A percentile compares a stretch with the other conserved stretches of the same genome.
Conservation (phyloP, 1,140 invertebrate species). For the Chrysomallon squamiferum region DNA sequence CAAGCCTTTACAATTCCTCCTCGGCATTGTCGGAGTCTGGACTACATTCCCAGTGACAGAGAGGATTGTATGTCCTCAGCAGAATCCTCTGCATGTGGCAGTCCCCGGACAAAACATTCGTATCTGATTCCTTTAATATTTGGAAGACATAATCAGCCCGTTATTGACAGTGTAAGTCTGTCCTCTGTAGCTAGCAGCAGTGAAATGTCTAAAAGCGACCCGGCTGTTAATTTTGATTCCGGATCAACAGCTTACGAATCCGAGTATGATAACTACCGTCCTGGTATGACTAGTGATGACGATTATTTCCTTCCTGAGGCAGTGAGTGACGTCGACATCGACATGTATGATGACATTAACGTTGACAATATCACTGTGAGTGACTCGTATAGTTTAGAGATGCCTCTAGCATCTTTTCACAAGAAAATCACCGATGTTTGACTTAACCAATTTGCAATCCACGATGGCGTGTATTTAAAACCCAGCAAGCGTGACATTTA, state of each 20-base stretch:
- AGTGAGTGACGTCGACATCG: constrained; percentile 60
- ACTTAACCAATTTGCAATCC: neutral
- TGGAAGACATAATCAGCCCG: constrained; percentile 12
- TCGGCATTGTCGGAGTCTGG: constrained; percentile 56
- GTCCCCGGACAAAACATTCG: constrained; percentile 45
- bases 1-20: constrained; percentile 46
- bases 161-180: constrained; percentile 42
- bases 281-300: constrained; percentile 61
- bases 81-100: constrained; percentile 50
- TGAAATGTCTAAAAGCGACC: constrained; percentile 60
- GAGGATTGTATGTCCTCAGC: constrained; percentile 46
- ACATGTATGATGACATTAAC: constrained; percentile 70
- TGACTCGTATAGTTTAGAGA: constrained; percentile 55
- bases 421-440: constrained; percentile 57
- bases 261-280: constrained; percentile 75
- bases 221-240: constrained; percentile 51
- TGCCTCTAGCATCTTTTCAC: constrained; percentile 41
- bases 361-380: constrained; percentile 70
- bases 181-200: constrained; percentile 58
- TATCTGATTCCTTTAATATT: constrained; percentile 43
- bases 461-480: too few species aligned
- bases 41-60: constrained; percentile 59
- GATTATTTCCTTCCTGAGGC: constrained; percentile 62
- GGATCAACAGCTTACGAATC: constrained; percentile 75
- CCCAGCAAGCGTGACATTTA: too few species aligned